Evolutionary conservation across 2,888 invertebrate genomes (phyloP), one percentile per base, ranked within the genome.

Genomic region (Subacronicta megacephala): DNA sequence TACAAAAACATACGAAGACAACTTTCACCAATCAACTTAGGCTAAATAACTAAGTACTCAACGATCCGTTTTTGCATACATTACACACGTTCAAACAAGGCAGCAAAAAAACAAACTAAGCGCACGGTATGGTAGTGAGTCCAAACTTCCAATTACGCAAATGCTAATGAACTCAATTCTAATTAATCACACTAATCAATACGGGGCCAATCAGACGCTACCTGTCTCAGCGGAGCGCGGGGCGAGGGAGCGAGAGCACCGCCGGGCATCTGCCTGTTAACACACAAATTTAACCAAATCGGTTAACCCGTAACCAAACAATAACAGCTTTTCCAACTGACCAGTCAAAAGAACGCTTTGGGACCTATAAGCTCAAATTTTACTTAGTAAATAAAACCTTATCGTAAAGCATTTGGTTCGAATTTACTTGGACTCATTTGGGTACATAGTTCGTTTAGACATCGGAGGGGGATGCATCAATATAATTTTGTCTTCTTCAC

Each of bases 231-330:
- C 71, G 53, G 56, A 57, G 58, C 60, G 69, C 50, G 80, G 61
- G 61, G 60, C 60, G 87, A 88, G 74, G 69, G 85, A 84, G 85
- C 82, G 69, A 77, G 83, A 83, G 74, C 72, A 77, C 64, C 75
- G 81, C 83, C 87, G 88, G 88, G 87, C 91, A 90, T 90, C 89
- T 91, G 90, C 87, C 88, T 89, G 88, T 91, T 90, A 90, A 88
- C 90, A 89, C 90, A 92, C 92, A 89, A 93, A 92, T 91, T 90
- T 92, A 92, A 93, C 93, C 92, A 93, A 93, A 93, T 92, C 90
- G 93, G 93, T 94, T 93, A 93, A 93, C 93, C 93, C 88, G 85
- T 90, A 91, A 90, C 91, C 92, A 92, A 94, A 94, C 93, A 94
- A 94, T 93, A 93, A 93, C 93, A 93, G 92, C 92, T 93, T 90